Base-by-base conservation (phyloP, 1,140 invertebrate species). In the Philaenus spumarius region DNA sequence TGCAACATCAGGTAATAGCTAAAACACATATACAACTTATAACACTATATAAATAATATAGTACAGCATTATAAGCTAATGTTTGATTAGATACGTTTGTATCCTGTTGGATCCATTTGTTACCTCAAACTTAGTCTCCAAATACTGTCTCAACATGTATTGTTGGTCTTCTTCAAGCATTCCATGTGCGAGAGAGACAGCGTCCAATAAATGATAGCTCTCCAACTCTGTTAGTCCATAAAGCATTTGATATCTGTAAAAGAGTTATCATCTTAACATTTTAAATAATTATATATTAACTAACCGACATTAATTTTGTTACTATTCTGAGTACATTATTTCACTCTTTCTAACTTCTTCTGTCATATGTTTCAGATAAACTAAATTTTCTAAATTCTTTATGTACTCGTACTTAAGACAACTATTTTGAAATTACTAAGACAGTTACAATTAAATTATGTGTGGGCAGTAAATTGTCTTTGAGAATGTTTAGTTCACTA, bases 191-290 rank as follows among this genome's bases (percentile, higher is more conserved):
- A 95, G 74, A 63, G 89, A 87, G 48, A 84, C 78, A 14, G 83
- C 82, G 2, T 84, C 82, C 43, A 97, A 79, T 61, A 89, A 79
- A 66, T 93, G 84, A 68, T 90, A 90, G 58, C 89, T 90, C 71
- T 97, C 94, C 61, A 87, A 77, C 71, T 92, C 86, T 3, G 89
- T 93, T 12, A 94, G 83, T 22, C 95, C 95, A 64, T 91, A 87
- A 75, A 97, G 77, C 45, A 97, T 74, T 68, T 94, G 91, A 67
- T 90, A 93, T 63, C 87, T 90, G 71, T 59, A 60, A 55, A 63
- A 11, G n/a, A n/a, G n/a, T n/a, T n/a, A n/a, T n/a, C n/a, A 55
- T 30, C 42, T 58, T 39, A 55, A n/a, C n/a, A 11, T 9, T n/a
- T 37, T 9, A 11, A n/a, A 11, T n/a, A 37, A 37, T 37, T 9